Conservation (phyloP, 2,888 invertebrate genomes). For the Drosophila austrosaltans region DNA sequence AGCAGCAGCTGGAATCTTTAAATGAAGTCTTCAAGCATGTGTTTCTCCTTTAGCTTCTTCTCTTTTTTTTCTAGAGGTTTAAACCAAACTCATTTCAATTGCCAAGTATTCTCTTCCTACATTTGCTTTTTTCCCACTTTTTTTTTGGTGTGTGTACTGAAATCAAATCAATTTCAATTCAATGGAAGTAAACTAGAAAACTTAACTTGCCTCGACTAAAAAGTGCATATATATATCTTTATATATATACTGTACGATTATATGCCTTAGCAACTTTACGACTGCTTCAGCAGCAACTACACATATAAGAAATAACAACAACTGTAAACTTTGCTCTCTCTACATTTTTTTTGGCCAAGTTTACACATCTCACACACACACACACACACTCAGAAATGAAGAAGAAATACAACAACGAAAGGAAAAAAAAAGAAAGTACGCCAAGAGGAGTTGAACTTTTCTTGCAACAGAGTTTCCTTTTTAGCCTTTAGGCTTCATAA, state of each 20-base stretch:
- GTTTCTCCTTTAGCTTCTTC: not conserved
- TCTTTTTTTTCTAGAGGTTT: not conserved
- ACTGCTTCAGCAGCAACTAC: not conserved
- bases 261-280: slow-evolving; percentile 16
- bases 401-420: not conserved
- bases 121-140: not conserved
- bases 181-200: slow-evolving; percentile 44
- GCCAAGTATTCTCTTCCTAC: not conserved
- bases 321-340: slow-evolving; percentile 28
- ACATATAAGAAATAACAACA: slow-evolving; percentile 41
- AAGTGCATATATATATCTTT: not conserved
- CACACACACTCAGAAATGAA: not conserved
- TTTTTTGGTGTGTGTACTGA: not conserved
- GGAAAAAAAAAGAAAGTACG: slow-evolving; percentile 4
- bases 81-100: slow-evolving; percentile 1
- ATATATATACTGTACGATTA: not conserved
- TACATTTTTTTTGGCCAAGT: slow-evolving; percentile 4
- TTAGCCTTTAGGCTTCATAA: slow-evolving; percentile 50
- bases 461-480: slow-evolving; percentile 40
- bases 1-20: slow-evolving; percentile 7
- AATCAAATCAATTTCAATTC: slow-evolving; percentile 53
- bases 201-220: slow-evolving; percentile 27
- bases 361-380: slow-evolving; percentile 7
- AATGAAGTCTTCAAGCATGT: slow-evolving; percentile 3
- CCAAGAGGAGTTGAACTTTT: slow-evolving; percentile 20